phyloP scores from a whole-genome alignment of 1,140 invertebrate species.

The Andricus grossulariae region DNA sequence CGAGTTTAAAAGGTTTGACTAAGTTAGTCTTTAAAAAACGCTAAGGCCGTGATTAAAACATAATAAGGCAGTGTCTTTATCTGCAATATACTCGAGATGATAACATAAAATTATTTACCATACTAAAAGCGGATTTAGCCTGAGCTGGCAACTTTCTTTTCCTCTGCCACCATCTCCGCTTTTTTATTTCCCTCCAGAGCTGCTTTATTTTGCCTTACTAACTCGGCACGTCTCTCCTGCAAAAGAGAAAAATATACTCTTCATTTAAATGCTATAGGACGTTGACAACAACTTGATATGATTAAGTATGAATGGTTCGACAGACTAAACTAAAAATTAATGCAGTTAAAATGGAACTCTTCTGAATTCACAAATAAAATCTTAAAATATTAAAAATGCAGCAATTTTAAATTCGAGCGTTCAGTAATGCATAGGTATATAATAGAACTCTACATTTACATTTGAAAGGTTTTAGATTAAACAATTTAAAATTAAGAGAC shows the following conservation, averaged over 20 bases:
- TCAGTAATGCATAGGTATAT: no score
- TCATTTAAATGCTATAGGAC: not conserved
- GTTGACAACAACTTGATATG: no score
- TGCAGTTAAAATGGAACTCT: no score
- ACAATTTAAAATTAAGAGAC: no score
- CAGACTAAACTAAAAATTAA: no score
- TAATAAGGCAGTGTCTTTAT: not conserved
- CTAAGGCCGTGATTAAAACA: slow-evolving; percentile 9
- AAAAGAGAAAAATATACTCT: slow-evolving; percentile 62
- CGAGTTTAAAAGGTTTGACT: slow-evolving; percentile 7
- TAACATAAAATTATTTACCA: slow-evolving; percentile 9
- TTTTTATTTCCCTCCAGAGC: slow-evolving; percentile 68
- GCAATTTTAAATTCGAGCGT: no score
- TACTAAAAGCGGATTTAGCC: slow-evolving; percentile 71
- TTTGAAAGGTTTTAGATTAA: no score
- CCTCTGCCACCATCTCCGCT: slow-evolving; percentile 57
- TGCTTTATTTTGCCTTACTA: slow-evolving; percentile 90
- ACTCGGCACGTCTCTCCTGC: slow-evolving; percentile 89
- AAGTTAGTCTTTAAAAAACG: not conserved
- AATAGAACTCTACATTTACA: no score
- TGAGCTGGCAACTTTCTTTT: slow-evolving; percentile 78
- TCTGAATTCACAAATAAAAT: no score
- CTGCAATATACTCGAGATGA: not conserved
- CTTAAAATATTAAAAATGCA: no score
- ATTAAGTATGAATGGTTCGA: no score